These are phyloP conservation scores for Passer montanus DNA, from an alignment of 2,113 vertebrate genomes.

Conservation along the genomic window DNA sequence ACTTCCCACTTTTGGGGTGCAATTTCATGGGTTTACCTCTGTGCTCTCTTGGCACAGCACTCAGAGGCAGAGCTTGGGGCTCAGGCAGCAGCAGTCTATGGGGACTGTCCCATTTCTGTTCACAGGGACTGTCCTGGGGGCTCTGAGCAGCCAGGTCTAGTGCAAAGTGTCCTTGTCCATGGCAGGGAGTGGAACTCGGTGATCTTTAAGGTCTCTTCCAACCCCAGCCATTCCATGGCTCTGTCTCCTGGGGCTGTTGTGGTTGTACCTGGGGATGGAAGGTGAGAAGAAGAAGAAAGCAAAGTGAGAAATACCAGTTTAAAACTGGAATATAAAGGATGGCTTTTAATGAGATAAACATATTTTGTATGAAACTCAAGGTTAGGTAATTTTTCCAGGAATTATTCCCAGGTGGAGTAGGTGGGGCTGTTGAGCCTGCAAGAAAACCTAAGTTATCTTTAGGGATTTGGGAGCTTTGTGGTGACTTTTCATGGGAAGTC, in stretches of 20 bases:
- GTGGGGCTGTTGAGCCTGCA: background rate
- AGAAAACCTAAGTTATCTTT: background rate
- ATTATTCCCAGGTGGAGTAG: background rate
- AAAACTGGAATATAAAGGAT: background rate
- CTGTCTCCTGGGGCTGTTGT: background rate
- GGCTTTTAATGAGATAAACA: background rate
- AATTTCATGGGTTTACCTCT: background rate
- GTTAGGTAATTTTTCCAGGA: background rate
- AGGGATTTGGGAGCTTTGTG: background rate
- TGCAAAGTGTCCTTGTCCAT: background rate
- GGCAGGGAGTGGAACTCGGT: fast-evolving
- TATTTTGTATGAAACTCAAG: background rate
- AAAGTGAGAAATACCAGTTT: background rate
- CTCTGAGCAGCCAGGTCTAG: background rate
- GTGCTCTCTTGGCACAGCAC: background rate
- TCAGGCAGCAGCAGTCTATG: background rate
- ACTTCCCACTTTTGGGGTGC: background rate
- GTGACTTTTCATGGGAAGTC: background rate
- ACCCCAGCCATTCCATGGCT: background rate
- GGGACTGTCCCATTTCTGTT: background rate
- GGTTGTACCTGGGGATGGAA: background rate
- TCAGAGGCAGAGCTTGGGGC: fast-evolving
- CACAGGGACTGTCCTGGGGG: background rate
- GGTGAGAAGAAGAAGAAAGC: background rate
- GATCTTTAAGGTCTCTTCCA: background rate